Evolutionary conservation across 1,140 invertebrate species (phyloP).

Genomic region (Trichogramma pretiosum): DNA sequence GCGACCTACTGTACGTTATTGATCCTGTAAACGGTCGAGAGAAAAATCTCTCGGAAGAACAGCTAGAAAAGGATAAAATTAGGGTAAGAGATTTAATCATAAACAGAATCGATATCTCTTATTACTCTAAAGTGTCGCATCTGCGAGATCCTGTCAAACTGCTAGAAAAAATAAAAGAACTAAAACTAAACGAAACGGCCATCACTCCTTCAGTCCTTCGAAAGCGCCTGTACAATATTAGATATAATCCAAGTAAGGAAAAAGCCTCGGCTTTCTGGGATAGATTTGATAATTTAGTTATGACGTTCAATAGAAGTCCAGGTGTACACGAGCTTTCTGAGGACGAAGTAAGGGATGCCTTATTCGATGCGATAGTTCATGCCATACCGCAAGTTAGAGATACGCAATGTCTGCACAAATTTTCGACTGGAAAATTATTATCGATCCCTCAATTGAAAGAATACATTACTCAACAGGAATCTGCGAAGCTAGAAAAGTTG

Average conservation of each 20-base stretch:
- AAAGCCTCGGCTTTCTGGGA: constrained; percentile 13
- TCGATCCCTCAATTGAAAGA: constrained; percentile 5
- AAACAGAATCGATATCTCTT: neutral
- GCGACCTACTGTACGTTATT: neutral
- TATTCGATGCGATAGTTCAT: constrained; percentile 4
- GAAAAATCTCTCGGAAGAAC: neutral
- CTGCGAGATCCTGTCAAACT: constrained; percentile 9
- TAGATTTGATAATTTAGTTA: constrained; percentile 14
- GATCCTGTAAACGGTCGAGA: neutral
- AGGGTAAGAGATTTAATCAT: neutral
- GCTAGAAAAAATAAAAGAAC: constrained; percentile 14
- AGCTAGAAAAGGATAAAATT: neutral
- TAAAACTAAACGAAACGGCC: constrained; percentile 16
- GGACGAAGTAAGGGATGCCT: constrained; percentile 7
- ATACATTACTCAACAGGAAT: constrained; percentile 11
- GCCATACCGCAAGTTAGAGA: constrained; percentile 1
- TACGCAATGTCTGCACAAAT: constrained; percentile 1
- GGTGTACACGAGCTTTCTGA: neutral
- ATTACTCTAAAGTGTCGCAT: neutral
- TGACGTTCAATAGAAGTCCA: constrained; percentile 9
- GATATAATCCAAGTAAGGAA: constrained; percentile 10
- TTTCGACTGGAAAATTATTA: constrained; percentile 6
- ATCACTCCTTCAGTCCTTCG: constrained; percentile 4
- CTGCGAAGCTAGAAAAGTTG: neutral
- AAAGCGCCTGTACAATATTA: constrained; percentile 13